These are phyloP conservation scores for Chaetodon trifascialis DNA, from an alignment of 2,113 vertebrate species.

Conservation along the genomic window DNA sequence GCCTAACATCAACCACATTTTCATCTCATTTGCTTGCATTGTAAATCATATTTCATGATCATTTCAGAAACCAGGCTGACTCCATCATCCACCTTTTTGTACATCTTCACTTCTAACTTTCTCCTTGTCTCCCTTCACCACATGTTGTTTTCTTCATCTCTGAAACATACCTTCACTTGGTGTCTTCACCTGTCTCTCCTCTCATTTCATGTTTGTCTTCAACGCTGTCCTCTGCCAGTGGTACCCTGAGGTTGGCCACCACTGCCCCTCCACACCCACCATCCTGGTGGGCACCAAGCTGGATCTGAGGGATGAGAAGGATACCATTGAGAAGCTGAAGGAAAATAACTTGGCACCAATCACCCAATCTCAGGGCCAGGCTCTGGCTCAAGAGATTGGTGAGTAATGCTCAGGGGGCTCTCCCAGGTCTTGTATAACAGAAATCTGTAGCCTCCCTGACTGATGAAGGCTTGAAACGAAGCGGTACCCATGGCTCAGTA, in stretches of 20 bases:
- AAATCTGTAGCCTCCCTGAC: no score
- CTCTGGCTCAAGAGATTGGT: slow-evolving; percentile 98
- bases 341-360: slow-evolving; percentile 97
- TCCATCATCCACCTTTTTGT: neutral
- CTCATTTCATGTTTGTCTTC: neutral
- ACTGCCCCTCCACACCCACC: slow-evolving; percentile 98
- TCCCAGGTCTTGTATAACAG: neutral
- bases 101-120: neutral
- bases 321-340: slow-evolving; percentile 97
- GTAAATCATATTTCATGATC: neutral
- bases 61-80: neutral
- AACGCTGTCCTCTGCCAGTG: slow-evolving; percentile 82
- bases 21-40: neutral
- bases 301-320: slow-evolving; percentile 96
- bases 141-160: neutral
- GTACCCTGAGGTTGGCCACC: slow-evolving; percentile 97
- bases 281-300: slow-evolving; percentile 97
- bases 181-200: neutral
- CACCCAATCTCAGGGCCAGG: slow-evolving; percentile 96
- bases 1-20: neutral
- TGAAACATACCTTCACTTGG: no score
- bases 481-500: no score
- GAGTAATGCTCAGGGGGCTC: neutral
- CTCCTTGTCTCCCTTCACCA: neutral
- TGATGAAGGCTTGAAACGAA: no score